These are phyloP conservation scores for Hylyphantes graminicola DNA, from an alignment of 1,140 invertebrate genomes.

Conservation along the genomic window DNA sequence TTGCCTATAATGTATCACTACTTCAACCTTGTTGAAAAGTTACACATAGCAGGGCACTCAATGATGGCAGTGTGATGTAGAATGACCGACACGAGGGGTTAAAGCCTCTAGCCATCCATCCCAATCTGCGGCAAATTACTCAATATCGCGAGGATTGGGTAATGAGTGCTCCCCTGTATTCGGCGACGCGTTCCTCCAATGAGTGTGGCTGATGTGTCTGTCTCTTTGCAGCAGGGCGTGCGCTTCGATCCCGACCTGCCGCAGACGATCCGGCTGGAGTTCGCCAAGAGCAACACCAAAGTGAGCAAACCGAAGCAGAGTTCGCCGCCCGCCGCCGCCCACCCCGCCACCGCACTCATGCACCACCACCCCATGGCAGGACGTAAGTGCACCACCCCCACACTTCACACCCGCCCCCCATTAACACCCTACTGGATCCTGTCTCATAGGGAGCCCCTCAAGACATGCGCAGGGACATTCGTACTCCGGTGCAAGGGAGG, in stretches of 20 bases:
- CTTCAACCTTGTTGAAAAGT: no score
- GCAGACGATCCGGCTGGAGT: constrained; percentile 99
- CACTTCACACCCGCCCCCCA: constrained; percentile 7
- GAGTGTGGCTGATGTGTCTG: background rate
- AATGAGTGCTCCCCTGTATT: background rate
- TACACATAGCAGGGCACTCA: no score
- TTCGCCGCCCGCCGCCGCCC: constrained; percentile 86
- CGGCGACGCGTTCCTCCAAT: background rate
- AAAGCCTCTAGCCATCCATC: no score
- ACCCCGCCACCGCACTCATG: constrained; percentile 84
- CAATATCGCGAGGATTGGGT: no score
- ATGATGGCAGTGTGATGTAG: no score
- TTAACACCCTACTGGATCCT: background rate
- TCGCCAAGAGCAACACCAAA: constrained; percentile 99
- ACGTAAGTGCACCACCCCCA: constrained; percentile 60
- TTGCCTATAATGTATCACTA: no score
- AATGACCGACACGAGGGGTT: no score
- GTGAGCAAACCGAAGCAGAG: constrained; percentile 99
- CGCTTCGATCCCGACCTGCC: constrained; percentile 99
- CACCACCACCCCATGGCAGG: constrained; percentile 71
- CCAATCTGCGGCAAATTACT: no score
- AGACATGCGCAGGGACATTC: background rate
- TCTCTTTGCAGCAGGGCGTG: constrained; percentile 91
- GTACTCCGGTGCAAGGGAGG: background rate
- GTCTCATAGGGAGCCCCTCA: background rate